Percentiles rank a stretch among this genome's conserved stretches.
Conservation (phyloP, 2,113 vertebrate species). For the Gadus chalcogrammus region DNA sequence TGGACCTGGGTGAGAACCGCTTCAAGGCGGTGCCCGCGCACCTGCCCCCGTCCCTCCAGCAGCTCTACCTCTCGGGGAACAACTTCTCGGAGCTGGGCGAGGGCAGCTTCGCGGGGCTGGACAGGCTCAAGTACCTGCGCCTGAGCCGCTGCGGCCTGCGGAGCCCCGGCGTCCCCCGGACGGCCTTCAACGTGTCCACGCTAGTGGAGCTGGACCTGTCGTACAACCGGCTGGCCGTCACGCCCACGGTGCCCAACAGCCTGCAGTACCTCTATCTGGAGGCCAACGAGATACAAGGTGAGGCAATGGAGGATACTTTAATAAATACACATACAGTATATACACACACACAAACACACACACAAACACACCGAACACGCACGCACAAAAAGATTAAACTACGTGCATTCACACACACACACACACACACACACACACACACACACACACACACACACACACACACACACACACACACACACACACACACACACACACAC, state of each 20-base stretch:
- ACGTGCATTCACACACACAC: neutral
- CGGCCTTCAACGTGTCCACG: conserved; percentile 66
- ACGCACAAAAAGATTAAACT: conserved; percentile 1
- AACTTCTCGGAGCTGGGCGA: conserved; percentile 50
- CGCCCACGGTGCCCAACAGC: conserved; percentile 64
- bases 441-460: neutral
- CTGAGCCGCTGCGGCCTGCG: conserved; percentile 63
- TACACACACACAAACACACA: neutral
- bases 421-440: neutral
- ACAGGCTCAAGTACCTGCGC: conserved; percentile 63
- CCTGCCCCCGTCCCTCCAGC: conserved; percentile 67
- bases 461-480: neutral
- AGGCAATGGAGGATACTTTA: conserved; percentile 9
- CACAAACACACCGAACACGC: neutral
- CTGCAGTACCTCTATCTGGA: conserved; percentile 76
- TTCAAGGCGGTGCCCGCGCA: conserved; percentile 60
- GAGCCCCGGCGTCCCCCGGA: conserved; percentile 34
- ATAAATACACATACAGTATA: neutral
- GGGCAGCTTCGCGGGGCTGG: conserved; percentile 54
- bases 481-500: conserved; percentile 9
- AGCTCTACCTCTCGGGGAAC: conserved; percentile 75
- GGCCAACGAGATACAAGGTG: conserved; percentile 73
- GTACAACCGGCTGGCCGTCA: conserved; percentile 68
- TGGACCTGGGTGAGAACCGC: conserved; percentile 70
- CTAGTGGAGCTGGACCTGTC: conserved; percentile 76